Conservation (phyloP, 1,140 invertebrate species). For the Orius insidiosus region DNA sequence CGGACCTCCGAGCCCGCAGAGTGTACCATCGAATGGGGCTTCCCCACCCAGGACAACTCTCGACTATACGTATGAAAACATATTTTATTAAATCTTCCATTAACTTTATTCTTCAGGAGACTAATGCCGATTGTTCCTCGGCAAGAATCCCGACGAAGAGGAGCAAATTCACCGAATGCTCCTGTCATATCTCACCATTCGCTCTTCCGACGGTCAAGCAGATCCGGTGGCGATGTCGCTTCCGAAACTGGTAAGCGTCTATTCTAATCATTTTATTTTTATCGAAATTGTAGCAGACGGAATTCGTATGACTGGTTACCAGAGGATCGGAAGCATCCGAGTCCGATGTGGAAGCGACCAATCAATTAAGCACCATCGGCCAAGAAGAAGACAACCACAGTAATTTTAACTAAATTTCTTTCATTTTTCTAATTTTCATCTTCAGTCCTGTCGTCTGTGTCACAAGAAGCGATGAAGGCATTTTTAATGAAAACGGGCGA, state of each 20-base stretch:
- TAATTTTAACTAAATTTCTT: neutral
- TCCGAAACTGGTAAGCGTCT: too few species aligned
- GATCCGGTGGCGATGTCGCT: slow-evolving; percentile 31
- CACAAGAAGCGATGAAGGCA: slow-evolving; percentile 20
- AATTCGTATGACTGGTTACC: slow-evolving; percentile 61
- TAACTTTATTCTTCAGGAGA: neutral
- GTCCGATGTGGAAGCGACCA: slow-evolving; percentile 32
- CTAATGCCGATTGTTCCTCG: neutral
- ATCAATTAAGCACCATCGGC: slow-evolving; percentile 15
- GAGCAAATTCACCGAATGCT: neutral
- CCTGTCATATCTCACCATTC: slow-evolving; percentile 25
- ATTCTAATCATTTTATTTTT: too few species aligned
- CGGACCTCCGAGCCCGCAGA: slow-evolving; percentile 33
- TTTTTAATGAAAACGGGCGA: slow-evolving; percentile 16
- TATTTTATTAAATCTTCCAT: neutral
- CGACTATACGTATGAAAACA: neutral
- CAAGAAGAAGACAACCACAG: slow-evolving; percentile 2
- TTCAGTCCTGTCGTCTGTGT: slow-evolving; percentile 17
- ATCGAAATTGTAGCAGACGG: too few species aligned
- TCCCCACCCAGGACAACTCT: neutral
- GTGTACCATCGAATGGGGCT: slow-evolving; percentile 12
- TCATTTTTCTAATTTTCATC: neutral
- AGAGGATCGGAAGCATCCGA: slow-evolving; percentile 41
- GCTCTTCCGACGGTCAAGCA: slow-evolving; percentile 29
- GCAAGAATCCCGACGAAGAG: slow-evolving; percentile 6